Percentiles rank a stretch among this genome's conserved stretches.
phyloP scores from a whole-genome alignment of 2,797 vertebrate genomes.

The Hipposideros larvatus region DNA sequence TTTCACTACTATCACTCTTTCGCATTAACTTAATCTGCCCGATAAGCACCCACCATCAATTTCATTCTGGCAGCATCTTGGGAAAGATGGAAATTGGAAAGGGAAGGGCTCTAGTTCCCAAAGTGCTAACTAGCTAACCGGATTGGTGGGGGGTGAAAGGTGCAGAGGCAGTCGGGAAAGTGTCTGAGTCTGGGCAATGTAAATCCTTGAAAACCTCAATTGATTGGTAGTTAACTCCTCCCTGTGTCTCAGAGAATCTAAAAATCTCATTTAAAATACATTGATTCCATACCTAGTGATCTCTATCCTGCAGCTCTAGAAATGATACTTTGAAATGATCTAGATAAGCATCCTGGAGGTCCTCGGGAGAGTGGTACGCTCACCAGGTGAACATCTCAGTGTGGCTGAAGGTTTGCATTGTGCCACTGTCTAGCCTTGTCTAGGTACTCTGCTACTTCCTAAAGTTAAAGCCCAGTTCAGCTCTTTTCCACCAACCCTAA shows the following conservation, averaged over 20 bases:
- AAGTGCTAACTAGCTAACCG: background rate
- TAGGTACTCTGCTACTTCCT: background rate
- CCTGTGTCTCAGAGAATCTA: background rate
- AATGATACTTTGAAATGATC: background rate
- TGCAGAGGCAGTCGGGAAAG: background rate
- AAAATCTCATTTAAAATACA: conserved; percentile 44
- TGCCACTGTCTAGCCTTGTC: background rate
- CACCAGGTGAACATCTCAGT: background rate
- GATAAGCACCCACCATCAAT: background rate
- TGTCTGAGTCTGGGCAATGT: background rate
- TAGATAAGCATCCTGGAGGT: background rate
- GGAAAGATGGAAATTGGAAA: background rate
- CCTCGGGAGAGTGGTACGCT: background rate
- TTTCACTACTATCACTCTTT: background rate
- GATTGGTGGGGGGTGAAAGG: background rate
- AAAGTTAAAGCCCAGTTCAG: background rate
- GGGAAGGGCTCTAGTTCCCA: background rate
- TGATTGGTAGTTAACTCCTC: background rate
- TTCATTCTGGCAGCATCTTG: background rate
- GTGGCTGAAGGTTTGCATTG: background rate
- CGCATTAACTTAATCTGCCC: background rate
- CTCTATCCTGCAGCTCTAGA: background rate
- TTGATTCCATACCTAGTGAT: conserved; percentile 30
- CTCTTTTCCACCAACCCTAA: background rate
- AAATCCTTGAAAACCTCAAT: background rate